phyloP scores from a whole-genome alignment of 2,113 vertebrate genomes.

The Butorides virescens region DNA sequence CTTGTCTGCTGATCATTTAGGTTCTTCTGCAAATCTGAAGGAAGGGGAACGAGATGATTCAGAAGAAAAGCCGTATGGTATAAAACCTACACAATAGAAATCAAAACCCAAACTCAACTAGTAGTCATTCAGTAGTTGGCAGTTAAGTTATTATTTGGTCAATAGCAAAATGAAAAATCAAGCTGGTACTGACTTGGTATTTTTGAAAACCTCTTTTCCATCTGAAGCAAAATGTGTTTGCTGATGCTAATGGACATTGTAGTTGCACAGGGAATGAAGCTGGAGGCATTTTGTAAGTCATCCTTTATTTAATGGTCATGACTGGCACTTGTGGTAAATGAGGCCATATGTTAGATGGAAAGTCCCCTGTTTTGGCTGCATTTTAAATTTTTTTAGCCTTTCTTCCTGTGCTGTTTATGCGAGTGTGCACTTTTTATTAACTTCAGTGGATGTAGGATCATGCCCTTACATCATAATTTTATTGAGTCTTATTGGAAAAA shows the following conservation, averaged over 20 bases:
- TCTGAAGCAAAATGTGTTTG: neutral
- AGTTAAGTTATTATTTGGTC: neutral
- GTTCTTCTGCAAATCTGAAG: neutral
- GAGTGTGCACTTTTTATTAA: neutral
- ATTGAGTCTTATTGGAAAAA: neutral
- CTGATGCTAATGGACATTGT: neutral
- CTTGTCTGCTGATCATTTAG: neutral
- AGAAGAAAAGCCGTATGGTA: neutral
- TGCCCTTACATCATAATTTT: neutral
- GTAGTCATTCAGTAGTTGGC: neutral
- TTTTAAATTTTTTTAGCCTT: neutral
- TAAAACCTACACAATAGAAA: neutral
- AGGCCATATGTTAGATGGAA: neutral
- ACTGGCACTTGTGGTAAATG: neutral
- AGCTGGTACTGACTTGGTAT: neutral
- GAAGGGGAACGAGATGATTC: neutral
- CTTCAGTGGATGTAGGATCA: neutral
- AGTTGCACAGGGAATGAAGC: neutral
- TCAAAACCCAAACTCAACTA: neutral
- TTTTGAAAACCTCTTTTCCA: neutral
- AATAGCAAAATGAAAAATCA: neutral
- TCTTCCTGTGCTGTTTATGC: neutral
- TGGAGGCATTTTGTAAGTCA: neutral
- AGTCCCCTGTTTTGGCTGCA: neutral
- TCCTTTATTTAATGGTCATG: neutral